phyloP scores from a whole-genome alignment of 2,113 vertebrate species.

The Corydoras maculifer region DNA sequence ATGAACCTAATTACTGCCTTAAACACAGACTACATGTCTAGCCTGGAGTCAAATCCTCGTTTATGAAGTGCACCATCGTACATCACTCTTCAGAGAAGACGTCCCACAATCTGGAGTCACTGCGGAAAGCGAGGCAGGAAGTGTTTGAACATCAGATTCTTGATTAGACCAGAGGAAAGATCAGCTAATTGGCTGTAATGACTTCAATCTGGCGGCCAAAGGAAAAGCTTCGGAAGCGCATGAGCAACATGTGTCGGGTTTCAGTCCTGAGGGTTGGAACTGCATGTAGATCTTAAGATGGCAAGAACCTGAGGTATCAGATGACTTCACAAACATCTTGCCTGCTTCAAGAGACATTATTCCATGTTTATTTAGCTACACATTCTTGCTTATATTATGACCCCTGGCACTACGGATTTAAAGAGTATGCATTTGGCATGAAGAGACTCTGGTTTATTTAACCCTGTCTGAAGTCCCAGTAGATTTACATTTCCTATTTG shows the following conservation, averaged over 20 bases:
- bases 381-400: constrained; percentile 11
- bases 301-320: no score
- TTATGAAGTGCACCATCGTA: not conserved
- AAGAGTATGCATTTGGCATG: not conserved
- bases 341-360: constrained; percentile 12
- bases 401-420: not conserved
- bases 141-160: constrained; percentile 39
- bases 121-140: constrained; percentile 43
- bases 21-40: not conserved
- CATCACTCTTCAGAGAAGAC: constrained; percentile 23
- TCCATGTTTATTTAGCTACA: constrained; percentile 10
- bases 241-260: no score
- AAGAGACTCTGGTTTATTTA: not conserved
- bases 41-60: constrained; percentile 3
- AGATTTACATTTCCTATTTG: no score
- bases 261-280: no score
- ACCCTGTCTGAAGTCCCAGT: not conserved
- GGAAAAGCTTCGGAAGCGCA: constrained; percentile 6
- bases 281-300: no score
- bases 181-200: constrained; percentile 53
- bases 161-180: constrained; percentile 51
- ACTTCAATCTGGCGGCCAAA: constrained; percentile 45
- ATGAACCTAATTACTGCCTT: not conserved
- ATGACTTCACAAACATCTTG: constrained; percentile 16
- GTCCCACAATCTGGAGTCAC: constrained; percentile 39